Evolutionary conservation across 2,888 invertebrate genomes (phyloP), one percentile per base, ranked within the genome.

Genomic region (Hanleya hanleyi): DNA sequence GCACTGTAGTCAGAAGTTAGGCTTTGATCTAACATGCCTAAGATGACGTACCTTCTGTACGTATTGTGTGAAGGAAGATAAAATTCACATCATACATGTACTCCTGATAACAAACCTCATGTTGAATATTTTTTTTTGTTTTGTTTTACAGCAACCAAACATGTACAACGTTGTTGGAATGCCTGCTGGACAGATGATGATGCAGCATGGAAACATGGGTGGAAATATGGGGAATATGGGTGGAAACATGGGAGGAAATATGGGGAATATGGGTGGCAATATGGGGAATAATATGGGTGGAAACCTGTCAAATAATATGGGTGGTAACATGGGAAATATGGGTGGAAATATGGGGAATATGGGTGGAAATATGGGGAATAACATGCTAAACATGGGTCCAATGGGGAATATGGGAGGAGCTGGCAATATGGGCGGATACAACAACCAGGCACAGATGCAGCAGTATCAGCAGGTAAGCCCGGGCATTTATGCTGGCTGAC

Each of bases 161-260:
- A 57, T 57, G 57, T 57, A 57, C 26, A 26, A n/a, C n/a, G n/a
- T n/a, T n/a, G n/a, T n/a, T n/a, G n/a, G 32, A 22, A 57, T 57
- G 57, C 15, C 12, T 1, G 57, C 26, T 29, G 57, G 57, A 4
- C 22, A 57, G 29, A 29, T 29, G 22, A 57, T 57, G 57, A 57
- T 57, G 29, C 22, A 29, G 5, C 57, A 57, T 22, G 4, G 3
- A 57, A 29, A 29, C 57, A 15, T 32, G 2, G 29, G 7, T 22
- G 29, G n/a, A n/a, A n/a, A 22, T 26, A 22, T 29, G 57, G 47
- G 47, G 22, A n/a, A n/a, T n/a, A n/a, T n/a, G n/a, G n/a, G n/a
- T n/a, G n/a, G n/a, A n/a, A n/a, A n/a, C n/a, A 47, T 47, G 47
- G 7, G 18, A 22, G 47, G 4, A 4, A 47, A 47, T 47, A 47